phyloP scores from a whole-genome alignment of 1,140 invertebrate species.

The Tyrophagus putrescentiae region DNA sequence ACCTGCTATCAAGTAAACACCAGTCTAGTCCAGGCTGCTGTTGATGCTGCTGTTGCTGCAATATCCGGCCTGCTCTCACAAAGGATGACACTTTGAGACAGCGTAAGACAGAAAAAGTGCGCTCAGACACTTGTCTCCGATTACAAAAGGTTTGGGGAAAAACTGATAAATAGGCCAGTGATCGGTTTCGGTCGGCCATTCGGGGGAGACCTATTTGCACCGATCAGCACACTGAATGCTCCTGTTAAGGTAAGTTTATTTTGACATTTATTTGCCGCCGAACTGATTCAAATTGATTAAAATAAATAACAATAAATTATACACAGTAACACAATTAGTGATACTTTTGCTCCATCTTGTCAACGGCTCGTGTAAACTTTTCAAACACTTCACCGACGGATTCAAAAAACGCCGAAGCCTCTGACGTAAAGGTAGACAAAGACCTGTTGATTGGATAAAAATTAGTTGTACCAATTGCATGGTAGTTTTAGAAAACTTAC shows the following conservation, averaged over 20 bases:
- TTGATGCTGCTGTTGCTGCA: too few relatives aligned
- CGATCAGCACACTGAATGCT: background rate
- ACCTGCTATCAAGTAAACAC: too few relatives aligned
- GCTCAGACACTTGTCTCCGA: too few relatives aligned
- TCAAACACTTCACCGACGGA: conserved; percentile 26
- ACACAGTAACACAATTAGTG: conserved; percentile 15
- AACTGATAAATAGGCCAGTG: too few relatives aligned
- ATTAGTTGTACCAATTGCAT: background rate
- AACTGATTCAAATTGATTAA: background rate
- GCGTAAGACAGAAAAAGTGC: too few relatives aligned
- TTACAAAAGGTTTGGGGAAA: too few relatives aligned
- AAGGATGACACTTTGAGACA: too few relatives aligned
- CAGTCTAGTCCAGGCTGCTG: too few relatives aligned
- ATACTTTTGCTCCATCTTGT: conserved; percentile 28
- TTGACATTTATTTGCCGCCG: background rate
- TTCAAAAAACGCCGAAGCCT: conserved; percentile 25
- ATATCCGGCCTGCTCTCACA: too few relatives aligned
- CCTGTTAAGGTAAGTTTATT: background rate
- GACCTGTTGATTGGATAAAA: conserved; percentile 16
- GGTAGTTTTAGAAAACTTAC: background rate
- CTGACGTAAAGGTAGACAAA: conserved; percentile 22
- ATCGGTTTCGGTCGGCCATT: too few relatives aligned
- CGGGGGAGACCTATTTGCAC: background rate
- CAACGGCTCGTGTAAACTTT: conserved; percentile 26
- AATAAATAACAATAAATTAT: background rate